phyloP scores from a whole-genome alignment of 1,140 invertebrate species.

The Camponotus vicinus region DNA sequence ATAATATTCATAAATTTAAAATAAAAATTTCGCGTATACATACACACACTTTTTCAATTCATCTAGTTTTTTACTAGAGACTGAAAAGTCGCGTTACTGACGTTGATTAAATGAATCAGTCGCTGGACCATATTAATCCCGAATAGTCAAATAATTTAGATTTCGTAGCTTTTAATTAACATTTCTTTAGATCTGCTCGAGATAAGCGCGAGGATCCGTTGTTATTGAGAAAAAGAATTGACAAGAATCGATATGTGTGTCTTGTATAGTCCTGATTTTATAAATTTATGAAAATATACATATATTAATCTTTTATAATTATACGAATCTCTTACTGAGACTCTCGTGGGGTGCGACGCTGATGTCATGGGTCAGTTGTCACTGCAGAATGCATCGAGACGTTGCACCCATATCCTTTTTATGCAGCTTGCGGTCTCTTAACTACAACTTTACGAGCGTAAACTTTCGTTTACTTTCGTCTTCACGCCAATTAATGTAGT shows the following conservation, averaged over 20 bases:
- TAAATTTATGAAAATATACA: too few species aligned
- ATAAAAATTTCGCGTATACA: too few species aligned
- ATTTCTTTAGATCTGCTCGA: neutral
- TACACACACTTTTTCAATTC: too few species aligned
- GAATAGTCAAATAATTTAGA: neutral
- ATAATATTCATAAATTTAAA: too few species aligned
- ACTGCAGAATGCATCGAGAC: neutral
- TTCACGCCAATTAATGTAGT: neutral
- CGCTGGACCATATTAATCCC: too few species aligned
- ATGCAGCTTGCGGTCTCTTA: neutral
- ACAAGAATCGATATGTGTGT: too few species aligned
- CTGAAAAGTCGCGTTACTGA: too few species aligned
- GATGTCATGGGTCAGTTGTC: slow-evolving; percentile 36
- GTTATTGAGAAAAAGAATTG: neutral
- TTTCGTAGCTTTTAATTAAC: slow-evolving; percentile 26
- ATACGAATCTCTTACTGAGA: neutral
- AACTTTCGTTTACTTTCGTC: slow-evolving; percentile 1
- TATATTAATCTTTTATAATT: too few species aligned
- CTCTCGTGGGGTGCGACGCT: slow-evolving; percentile 24
- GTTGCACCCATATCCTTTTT: neutral
- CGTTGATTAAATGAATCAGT: too few species aligned
- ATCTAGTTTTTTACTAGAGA: too few species aligned
- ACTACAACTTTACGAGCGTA: slow-evolving; percentile 21
- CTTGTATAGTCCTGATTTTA: too few species aligned
- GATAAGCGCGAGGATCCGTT: neutral